Conservation (phyloP, 2,113 vertebrate genomes). For the Limnothrissa miodon region DNA sequence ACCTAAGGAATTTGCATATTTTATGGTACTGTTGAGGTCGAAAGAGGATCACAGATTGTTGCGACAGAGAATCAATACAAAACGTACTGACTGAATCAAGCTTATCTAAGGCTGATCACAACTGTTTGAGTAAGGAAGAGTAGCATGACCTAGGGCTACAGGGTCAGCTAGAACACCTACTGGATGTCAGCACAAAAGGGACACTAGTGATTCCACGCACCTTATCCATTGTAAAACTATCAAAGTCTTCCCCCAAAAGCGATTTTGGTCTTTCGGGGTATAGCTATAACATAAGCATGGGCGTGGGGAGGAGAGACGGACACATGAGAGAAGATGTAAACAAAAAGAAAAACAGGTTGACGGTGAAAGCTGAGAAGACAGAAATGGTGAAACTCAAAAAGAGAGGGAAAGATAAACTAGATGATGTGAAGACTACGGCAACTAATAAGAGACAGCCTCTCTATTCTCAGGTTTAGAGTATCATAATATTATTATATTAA, state of each 20-base stretch:
- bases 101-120: neutral
- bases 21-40: too few relatives aligned
- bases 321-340: constrained; percentile 22
- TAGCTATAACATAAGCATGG: constrained; percentile 70
- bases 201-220: constrained; percentile 71
- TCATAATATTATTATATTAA: neutral
- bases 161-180: neutral
- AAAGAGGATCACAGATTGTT: neutral
- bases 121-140: neutral
- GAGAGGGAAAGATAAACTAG: constrained; percentile 34
- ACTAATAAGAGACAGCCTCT: neutral
- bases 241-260: constrained; percentile 79
- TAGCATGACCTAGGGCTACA: neutral
- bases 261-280: constrained; percentile 67
- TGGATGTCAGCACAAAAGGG: neutral
- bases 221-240: constrained; percentile 78
- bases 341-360: neutral
- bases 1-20: neutral
- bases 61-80: neutral
- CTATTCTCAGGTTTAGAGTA: neutral
- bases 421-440: neutral
- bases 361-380: constrained; percentile 13
- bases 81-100: too few relatives aligned
- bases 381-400: constrained; percentile 37
- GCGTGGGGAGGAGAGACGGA: constrained; percentile 51